These are phyloP conservation scores for Pheosia tremula DNA, from an alignment of 2,888 invertebrate species.

Conservation along the genomic window DNA sequence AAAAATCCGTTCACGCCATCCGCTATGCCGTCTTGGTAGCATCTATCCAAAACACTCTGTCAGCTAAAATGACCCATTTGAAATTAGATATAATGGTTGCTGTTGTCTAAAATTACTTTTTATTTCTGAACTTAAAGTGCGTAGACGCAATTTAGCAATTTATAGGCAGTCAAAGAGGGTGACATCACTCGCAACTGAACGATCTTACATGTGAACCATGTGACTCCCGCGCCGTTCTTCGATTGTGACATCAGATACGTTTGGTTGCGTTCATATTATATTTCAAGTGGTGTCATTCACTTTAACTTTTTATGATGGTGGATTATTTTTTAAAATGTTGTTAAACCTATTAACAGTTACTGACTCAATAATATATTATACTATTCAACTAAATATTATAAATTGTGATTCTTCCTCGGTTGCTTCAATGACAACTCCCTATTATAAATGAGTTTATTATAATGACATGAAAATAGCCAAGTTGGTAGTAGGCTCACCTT, in stretches of 20 bases:
- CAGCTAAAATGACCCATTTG: not conserved
- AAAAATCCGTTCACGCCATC: not conserved
- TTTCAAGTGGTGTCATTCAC: not conserved
- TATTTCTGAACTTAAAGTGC: constrained; percentile 16
- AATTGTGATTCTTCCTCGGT: no score
- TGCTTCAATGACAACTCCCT: no score
- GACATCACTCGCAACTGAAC: constrained; percentile 27
- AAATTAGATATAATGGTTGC: constrained; percentile 13
- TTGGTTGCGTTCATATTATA: not conserved
- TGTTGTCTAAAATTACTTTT: constrained; percentile 1
- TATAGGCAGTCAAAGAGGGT: constrained; percentile 33
- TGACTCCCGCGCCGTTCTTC: constrained; percentile 21
- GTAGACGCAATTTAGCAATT: constrained; percentile 33
- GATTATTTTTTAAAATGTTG: no score
- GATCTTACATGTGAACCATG: constrained; percentile 26
- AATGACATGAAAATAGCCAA: no score
- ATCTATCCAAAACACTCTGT: not conserved
- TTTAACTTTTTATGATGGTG: no score
- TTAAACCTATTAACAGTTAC: no score
- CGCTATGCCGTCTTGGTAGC: not conserved
- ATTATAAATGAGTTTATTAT: no score
- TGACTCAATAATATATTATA: no score
- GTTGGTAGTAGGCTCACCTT: no score
- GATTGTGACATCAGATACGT: constrained; percentile 27
- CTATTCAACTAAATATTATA: no score